Evolutionary conservation across 2,797 vertebrate genomes (phyloP).

Genomic region (Phoebastria nigripes): DNA sequence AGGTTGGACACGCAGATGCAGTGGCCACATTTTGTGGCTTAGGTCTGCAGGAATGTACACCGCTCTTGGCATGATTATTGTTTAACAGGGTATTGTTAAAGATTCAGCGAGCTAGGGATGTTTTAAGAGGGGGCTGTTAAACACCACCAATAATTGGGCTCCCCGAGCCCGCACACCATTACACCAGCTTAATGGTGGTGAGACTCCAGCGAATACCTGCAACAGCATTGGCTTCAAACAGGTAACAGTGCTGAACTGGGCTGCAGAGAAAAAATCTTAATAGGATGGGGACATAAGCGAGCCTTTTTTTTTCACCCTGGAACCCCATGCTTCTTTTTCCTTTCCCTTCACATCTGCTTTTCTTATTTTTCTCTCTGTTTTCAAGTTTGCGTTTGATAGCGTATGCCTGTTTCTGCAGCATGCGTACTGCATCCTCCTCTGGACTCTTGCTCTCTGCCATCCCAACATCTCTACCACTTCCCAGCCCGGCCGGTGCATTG

Average conservation of each 20-base stretch:
- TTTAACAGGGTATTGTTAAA: background rate
- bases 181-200: background rate
- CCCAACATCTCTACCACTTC: background rate
- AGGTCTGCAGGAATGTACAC: background rate
- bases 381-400: background rate
- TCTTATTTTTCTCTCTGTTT: background rate
- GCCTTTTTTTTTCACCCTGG: background rate
- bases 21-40: background rate
- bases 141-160: background rate
- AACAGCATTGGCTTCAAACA: background rate
- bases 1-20: background rate
- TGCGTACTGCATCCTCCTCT: background rate
- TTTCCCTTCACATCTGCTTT: background rate
- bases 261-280: background rate
- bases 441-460: background rate
- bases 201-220: background rate
- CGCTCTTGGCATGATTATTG: background rate
- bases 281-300: fast-evolving
- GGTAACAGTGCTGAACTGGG: background rate
- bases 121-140: background rate
- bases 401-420: background rate
- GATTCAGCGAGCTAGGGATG: background rate
- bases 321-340: background rate
- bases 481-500: fast-evolving
- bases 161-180: background rate